Conservation (phyloP, 2,113 vertebrate species). For the Centropus bengalensis region DNA sequence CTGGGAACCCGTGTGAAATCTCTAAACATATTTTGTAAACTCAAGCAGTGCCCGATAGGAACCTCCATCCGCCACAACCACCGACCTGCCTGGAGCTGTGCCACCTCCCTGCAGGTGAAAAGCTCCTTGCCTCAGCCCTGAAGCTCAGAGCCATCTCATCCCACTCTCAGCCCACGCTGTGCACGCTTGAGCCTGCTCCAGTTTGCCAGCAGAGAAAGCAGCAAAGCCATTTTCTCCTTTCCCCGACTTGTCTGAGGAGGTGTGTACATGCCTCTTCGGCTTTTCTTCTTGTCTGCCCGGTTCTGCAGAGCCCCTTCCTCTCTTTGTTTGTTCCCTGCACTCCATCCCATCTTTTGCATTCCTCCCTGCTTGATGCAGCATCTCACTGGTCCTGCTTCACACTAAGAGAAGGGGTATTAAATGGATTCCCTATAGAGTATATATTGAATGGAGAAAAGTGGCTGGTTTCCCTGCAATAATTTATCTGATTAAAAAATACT, state of each 20-base stretch:
- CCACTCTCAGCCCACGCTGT: not conserved
- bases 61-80: not conserved
- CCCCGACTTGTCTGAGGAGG: not conserved
- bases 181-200: not conserved
- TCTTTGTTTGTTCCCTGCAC: not conserved
- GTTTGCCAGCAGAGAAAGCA: slow-evolving; percentile 39
- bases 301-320: slow-evolving; percentile 1
- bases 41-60: not conserved
- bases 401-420: slow-evolving; percentile 68
- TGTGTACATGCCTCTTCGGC: not conserved
- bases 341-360: slow-evolving; percentile 75
- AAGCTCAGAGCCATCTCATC: not conserved
- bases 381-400: slow-evolving; percentile 70
- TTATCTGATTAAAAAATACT: slow-evolving; percentile 67
- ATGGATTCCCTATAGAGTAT: slow-evolving; percentile 73
- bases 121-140: not conserved
- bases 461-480: slow-evolving; percentile 69
- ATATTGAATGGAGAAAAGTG: slow-evolving; percentile 72
- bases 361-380: slow-evolving; percentile 70
- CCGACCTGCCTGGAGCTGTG: not conserved
- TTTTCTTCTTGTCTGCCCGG: slow-evolving; percentile 16
- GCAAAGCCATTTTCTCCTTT: slow-evolving; percentile 13
- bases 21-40: not conserved
- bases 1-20: not conserved
- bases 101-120: not conserved